phyloP scores from a whole-genome alignment of 2,113 vertebrate genomes.

The Panthera uncia region DNA sequence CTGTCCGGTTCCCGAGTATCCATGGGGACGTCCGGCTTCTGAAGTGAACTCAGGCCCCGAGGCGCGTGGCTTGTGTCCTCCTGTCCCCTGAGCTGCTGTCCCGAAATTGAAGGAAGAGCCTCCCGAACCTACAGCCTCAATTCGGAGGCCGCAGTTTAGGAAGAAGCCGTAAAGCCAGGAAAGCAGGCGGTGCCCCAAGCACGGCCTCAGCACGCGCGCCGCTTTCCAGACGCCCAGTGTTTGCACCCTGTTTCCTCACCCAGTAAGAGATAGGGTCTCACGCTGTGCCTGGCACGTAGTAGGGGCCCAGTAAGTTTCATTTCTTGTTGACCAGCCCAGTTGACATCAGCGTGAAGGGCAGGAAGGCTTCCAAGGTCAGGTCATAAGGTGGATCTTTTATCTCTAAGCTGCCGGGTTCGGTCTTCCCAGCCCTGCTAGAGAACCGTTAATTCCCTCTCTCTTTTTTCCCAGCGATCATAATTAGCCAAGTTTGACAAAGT shows the following conservation, averaged over 20 bases:
- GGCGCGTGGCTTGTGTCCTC: not conserved
- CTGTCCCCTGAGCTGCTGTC: not conserved
- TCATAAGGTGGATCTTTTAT: not conserved
- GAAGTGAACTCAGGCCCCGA: not conserved
- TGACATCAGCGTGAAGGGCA: not conserved
- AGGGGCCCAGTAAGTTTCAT: not conserved
- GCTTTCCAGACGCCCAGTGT: not conserved
- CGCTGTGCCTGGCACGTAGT: not conserved
- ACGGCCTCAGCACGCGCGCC: not conserved
- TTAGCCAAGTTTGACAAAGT: not conserved
- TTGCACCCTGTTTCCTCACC: not conserved
- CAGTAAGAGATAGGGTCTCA: not conserved
- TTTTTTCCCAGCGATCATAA: not conserved
- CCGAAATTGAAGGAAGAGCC: not conserved
- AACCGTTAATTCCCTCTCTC: not conserved
- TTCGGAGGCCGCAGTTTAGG: not conserved
- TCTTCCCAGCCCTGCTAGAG: not conserved
- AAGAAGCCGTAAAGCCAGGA: not conserved
- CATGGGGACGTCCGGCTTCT: not conserved
- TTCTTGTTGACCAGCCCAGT: not conserved
- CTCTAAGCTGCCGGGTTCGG: not conserved
- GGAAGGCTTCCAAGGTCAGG: constrained; percentile 66
- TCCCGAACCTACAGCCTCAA: accelerated
- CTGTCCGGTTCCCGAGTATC: not conserved
- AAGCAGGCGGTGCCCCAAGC: not conserved